Conservation (phyloP, 2,113 vertebrate genomes). For the Oncorhynchus masou region DNA sequence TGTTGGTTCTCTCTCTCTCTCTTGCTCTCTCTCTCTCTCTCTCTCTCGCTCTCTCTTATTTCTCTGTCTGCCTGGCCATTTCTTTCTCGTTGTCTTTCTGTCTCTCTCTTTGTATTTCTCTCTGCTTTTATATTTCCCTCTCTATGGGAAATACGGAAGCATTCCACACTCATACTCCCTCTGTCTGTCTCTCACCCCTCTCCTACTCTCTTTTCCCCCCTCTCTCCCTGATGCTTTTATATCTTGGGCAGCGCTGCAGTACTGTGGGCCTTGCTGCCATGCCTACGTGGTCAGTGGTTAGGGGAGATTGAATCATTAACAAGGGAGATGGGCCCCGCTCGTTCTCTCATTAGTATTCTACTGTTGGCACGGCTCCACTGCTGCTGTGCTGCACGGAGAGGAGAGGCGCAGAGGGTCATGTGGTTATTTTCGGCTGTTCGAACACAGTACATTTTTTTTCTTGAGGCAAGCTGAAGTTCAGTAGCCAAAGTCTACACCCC, state of each 20-base stretch:
- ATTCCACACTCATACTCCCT: not conserved
- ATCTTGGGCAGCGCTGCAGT: not conserved
- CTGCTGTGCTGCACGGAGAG: not conserved
- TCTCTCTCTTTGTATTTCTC: not conserved
- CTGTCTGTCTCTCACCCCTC: not conserved
- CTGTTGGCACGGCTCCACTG: constrained; percentile 3
- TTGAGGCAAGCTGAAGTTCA: too few species aligned
- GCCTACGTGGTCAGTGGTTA: constrained; percentile 2
- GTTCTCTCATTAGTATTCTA: constrained; percentile 25
- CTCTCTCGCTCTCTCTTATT: too few species aligned
- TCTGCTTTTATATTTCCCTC: constrained; percentile 1
- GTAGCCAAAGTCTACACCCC: too few species aligned
- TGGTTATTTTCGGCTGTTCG: not conserved
- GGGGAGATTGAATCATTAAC: constrained; percentile 9
- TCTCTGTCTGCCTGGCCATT: too few species aligned
- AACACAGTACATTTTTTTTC: too few species aligned
- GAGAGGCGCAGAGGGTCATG: not conserved
- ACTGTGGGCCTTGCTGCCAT: not conserved
- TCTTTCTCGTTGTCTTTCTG: not conserved
- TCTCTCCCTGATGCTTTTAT: constrained; percentile 12
- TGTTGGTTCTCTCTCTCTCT: too few species aligned
- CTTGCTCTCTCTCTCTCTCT: too few species aligned
- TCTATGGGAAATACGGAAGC: not conserved
- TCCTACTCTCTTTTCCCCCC: not conserved
- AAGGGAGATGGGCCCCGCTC: constrained; percentile 5